Percentiles rank a stretch among this genome's conserved stretches.
phyloP scores from a whole-genome alignment of 2,797 vertebrate species.

The Cossypha caffra region DNA sequence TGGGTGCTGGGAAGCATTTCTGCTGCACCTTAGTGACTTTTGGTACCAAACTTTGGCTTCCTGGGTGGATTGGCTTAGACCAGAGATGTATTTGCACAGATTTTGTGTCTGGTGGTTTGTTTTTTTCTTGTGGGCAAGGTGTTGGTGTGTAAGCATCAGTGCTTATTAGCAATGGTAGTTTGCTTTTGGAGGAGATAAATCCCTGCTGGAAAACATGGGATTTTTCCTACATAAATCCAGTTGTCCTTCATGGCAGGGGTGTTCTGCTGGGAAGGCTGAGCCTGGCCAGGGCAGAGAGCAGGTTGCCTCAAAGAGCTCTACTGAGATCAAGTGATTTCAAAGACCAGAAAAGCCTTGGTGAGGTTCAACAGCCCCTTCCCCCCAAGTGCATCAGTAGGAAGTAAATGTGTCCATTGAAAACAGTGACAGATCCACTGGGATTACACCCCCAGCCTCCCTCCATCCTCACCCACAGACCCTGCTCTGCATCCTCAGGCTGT shows the following conservation, averaged over 20 bases:
- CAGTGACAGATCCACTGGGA: fast-evolving
- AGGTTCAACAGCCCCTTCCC: not conserved
- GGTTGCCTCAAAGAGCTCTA: not conserved
- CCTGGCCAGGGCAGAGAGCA: not conserved
- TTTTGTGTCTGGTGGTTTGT: not conserved
- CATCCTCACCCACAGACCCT: fast-evolving
- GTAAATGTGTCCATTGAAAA: not conserved
- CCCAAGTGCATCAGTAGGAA: not conserved
- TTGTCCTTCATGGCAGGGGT: not conserved
- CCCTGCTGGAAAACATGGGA: not conserved
- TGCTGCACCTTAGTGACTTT: not conserved
- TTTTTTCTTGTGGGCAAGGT: not conserved
- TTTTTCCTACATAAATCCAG: not conserved
- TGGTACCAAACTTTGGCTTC: not conserved
- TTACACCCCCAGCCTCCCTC: not conserved
- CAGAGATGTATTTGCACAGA: not conserved
- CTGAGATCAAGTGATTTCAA: not conserved
- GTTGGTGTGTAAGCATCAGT: not conserved
- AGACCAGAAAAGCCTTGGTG: not conserved
- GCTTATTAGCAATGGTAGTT: fast-evolving
- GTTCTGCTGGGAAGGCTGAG: not conserved
- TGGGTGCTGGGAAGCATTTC: not conserved
- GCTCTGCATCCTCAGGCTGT: not conserved
- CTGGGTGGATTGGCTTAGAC: not conserved
- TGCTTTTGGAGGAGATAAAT: not conserved